Evolutionary conservation across 2,113 vertebrate genomes (phyloP), one percentile per base, ranked within the genome.

Genomic region (Cebidichthys violaceus): DNA sequence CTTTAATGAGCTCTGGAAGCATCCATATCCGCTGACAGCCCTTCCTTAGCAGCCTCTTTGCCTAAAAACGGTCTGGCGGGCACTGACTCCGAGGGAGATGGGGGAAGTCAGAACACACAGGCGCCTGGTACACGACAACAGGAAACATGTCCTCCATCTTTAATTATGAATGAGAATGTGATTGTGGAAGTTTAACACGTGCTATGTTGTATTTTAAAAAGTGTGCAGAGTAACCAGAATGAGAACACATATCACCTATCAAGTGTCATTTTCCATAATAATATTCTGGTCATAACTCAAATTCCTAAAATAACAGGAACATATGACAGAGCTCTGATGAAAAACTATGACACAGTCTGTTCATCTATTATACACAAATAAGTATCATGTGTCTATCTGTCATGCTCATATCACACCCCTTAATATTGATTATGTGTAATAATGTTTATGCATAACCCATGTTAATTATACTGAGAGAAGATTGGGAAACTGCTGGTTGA

Each of bases 1-100:
- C 82, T 92, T 92, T 94, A 93, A 94, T 93, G 93, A 92, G 90
- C 86, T 90, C 88, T 79, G 89, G 92, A 91, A 91, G 86, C 89
- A 88, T 86, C 85, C 90, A 70, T 88, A 90, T 90, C 88, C 65
- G 64, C 86, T 91, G 93, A 91, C 92, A 94, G 89, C 78, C 80
- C 65, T 92, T 89, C 86, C 91, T 90, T 82, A 54, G 80, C 61
- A 70, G 88, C 86, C 78, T 75, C 81, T 86, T 92, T 88, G 89
- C 85, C 88, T 81, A 83, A 92, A 91, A 92, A 79, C 29, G 55
- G 62, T 88, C 84, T 80, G 77, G 80, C 18, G 77, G 79, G 68
- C 41, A 18, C 50, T 33, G 74, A 66, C 82, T 84, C 70, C 74
- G 62, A 2, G 45, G 79, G 64, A 87, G 69, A 85, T 14, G 27